Percentiles rank a stretch among this genome's conserved stretches.
phyloP scores from a whole-genome alignment of 1,140 invertebrate species.

The Drosophila littoralis region DNA sequence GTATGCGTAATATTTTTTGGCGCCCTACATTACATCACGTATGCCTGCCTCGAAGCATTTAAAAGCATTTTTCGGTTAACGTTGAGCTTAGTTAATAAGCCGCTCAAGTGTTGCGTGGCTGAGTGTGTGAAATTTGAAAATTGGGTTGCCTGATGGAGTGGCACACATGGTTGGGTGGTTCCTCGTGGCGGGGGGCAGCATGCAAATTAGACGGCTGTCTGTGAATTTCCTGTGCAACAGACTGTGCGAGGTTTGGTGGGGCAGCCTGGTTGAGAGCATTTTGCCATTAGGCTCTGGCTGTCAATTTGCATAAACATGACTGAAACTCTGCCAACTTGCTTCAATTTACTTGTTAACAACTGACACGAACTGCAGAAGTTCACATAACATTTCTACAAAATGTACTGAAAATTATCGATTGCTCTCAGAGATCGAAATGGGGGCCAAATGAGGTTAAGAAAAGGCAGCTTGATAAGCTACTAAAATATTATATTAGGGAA shows the following conservation, averaged over 20 bases:
- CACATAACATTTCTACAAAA: slow-evolving; percentile 26
- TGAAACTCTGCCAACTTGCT: slow-evolving; percentile 17
- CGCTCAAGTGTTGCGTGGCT: slow-evolving; percentile 38
- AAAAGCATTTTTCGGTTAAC: slow-evolving; percentile 52
- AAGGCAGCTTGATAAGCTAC: not conserved
- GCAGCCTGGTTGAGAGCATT: slow-evolving; percentile 33
- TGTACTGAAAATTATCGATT: slow-evolving; percentile 15
- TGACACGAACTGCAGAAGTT: slow-evolving; percentile 16
- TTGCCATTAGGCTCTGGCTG: slow-evolving; percentile 38
- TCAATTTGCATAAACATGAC: slow-evolving; percentile 52
- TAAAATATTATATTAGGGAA: not conserved
- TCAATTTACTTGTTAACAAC: slow-evolving; percentile 52
- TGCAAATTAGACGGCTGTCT: slow-evolving; percentile 26
- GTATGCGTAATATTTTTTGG: slow-evolving; percentile 38
- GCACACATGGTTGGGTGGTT: not conserved
- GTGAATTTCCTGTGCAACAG: slow-evolving; percentile 33
- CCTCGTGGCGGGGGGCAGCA: not conserved
- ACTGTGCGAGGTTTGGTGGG: slow-evolving; percentile 13
- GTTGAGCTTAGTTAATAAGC: slow-evolving; percentile 42
- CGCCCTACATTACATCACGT: slow-evolving; percentile 29
- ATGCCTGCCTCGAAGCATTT: slow-evolving; percentile 27
- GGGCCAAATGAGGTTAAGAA: not conserved
- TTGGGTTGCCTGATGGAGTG: slow-evolving; percentile 27
- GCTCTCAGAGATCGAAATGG: not conserved
- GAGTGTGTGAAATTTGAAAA: slow-evolving; percentile 39